Base-by-base conservation (phyloP, 2,797 vertebrate species). In the Danio aesculapii region DNA sequence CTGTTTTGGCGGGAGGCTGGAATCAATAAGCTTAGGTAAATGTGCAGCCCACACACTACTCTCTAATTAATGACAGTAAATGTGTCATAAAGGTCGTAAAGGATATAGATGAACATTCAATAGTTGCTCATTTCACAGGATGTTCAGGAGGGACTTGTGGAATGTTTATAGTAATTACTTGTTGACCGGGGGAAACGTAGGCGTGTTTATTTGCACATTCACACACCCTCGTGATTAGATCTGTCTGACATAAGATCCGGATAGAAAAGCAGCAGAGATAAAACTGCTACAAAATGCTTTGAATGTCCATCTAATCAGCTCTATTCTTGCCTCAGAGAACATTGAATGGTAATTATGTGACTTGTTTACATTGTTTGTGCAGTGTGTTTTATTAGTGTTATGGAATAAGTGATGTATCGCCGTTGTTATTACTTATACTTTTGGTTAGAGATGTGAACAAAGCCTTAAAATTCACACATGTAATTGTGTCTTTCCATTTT, bases 51-150 rank as follows among this genome's bases (percentile, higher is more conserved):
- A 77, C 75, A 39, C 63, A 59, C 52, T 39, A 8, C 21, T 13
- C 43, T 58, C 63, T 68, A 68, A 77, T 59, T 68, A 77, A 68
- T 77, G 53, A 49, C 46, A n/a, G 64, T 49, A 17, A 58, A 59
- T 14, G 53, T 57, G 75, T 77, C 53, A 73, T 73, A 77, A 59
- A 77, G 63, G 75, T 77, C 52, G 3, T 58, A 39, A 46, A 57
- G 50, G 43, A 58, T 68, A 77, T 58, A 55, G 75, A 77, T 77
- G 75, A 77, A 7, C 75, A 77, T 58, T 77, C 64, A 59, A 59
- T 77, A 68, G 21, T 30, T 58, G 19, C 75, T 77, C 16, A 58
- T 67, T 77, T 57, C 63, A 47, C 43, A 57, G 52, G 14, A 77
- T 39, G 63, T 58, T 46, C 75, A 47, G 43, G 7, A 77, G 19